Evolutionary conservation across 2,888 invertebrate genomes (phyloP).

Genomic region (Ischnus inquisitorius): DNA sequence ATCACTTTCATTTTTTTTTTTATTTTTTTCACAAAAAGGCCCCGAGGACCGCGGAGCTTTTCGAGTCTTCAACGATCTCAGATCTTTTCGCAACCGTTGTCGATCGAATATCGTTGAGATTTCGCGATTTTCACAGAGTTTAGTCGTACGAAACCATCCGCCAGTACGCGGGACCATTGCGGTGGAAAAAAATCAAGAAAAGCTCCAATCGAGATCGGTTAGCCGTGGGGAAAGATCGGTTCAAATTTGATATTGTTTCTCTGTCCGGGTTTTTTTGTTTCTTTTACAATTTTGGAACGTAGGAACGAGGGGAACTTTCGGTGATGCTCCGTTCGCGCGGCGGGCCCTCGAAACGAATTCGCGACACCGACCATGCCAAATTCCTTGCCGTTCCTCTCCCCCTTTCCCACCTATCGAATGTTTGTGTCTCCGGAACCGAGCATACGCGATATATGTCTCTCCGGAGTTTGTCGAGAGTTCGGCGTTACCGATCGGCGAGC

Average conservation of each 20-base stretch:
- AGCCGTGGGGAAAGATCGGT: not conserved
- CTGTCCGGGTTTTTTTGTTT: not conserved
- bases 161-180: not conserved
- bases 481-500: constrained; percentile 17
- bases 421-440: not conserved
- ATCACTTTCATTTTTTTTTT: too few species aligned
- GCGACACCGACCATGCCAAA: not conserved
- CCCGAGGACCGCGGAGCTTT: not conserved
- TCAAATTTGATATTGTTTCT: not conserved
- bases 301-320: not conserved
- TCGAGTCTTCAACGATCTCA: not conserved
- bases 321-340: not conserved
- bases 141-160: not conserved
- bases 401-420: not conserved
- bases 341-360: not conserved
- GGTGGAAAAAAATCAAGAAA: not conserved
- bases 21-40: constrained; percentile 23
- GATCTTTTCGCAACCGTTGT: not conserved
- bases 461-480: constrained; percentile 37
- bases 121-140: not conserved
- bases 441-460: not conserved
- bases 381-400: not conserved
- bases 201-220: not conserved
- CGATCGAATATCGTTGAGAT: not conserved
- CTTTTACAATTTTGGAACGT: not conserved